Conservation (phyloP, 1,140 invertebrate genomes). For the Ceratitis capitata region DNA sequence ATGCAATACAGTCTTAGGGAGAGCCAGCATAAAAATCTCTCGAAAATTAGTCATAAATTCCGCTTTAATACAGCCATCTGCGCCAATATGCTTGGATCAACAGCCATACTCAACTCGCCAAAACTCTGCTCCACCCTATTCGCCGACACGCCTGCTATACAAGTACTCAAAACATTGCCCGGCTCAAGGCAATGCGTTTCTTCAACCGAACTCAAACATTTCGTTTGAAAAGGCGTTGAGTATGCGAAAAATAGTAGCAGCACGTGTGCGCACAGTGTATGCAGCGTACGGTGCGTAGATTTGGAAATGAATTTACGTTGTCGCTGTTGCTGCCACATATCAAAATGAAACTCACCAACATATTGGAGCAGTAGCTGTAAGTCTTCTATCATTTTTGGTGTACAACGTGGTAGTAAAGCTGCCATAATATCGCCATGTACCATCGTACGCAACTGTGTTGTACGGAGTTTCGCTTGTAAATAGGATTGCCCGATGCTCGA, state of each 20-base stretch:
- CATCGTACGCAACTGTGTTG: background rate
- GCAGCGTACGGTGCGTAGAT: background rate
- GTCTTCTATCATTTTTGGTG: background rate
- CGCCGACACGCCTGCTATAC: background rate
- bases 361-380: background rate
- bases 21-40: background rate
- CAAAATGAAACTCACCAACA: background rate
- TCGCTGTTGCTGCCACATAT: background rate
- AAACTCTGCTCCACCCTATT: background rate
- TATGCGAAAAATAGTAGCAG: background rate
- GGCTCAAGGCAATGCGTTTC: background rate
- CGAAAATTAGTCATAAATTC: background rate
- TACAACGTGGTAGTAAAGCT: background rate
- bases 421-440: conserved; percentile 1
- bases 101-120: background rate
- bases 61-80: background rate
- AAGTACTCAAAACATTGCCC: background rate
- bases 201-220: background rate
- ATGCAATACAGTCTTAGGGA: background rate
- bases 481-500: background rate
- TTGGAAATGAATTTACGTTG: background rate
- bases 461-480: conserved; percentile 11
- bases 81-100: background rate
- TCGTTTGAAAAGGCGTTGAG: background rate
- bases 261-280: background rate